Evolutionary conservation across 2,888 invertebrate genomes (phyloP).

Genomic region (Apamea sordens): DNA sequence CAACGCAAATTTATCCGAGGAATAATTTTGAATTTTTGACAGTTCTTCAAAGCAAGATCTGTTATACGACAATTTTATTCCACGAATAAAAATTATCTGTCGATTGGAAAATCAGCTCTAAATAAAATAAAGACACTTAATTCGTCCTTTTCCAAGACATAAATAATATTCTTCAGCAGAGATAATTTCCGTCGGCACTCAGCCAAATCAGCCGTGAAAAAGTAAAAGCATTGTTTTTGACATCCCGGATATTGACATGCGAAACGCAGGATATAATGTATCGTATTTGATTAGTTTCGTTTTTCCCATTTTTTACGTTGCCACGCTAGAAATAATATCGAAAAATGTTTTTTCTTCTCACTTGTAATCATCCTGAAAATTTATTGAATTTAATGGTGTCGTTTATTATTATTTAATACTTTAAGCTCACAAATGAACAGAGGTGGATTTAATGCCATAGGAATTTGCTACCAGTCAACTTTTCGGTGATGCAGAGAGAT

Average conservation of each 20-base stretch:
- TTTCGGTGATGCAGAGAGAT: too few species aligned
- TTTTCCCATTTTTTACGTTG: not conserved
- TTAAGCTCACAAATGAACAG: too few species aligned
- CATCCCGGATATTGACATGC: slow-evolving; percentile 49
- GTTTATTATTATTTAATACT: too few species aligned
- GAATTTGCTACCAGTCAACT: too few species aligned
- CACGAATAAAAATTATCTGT: too few species aligned
- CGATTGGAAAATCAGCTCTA: too few species aligned
- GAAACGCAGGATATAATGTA: slow-evolving; percentile 8
- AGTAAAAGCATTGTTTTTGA: slow-evolving; percentile 32
- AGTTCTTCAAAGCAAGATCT: too few species aligned
- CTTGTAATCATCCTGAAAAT: not conserved
- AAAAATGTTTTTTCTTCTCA: not conserved
- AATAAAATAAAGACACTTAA: not conserved
- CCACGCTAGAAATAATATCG: not conserved
- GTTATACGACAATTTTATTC: too few species aligned
- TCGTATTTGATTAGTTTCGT: not conserved
- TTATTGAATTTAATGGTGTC: not conserved
- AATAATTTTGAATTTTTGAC: too few species aligned
- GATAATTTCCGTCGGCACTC: slow-evolving; percentile 36
- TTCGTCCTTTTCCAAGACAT: not conserved
- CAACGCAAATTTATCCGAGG: too few species aligned
- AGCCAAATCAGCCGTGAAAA: slow-evolving; percentile 1
- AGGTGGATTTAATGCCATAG: too few species aligned
- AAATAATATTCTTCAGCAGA: slow-evolving; percentile 2